Conservation (phyloP, 2,888 invertebrate species). For the Hirtodrosophila alboralis region DNA sequence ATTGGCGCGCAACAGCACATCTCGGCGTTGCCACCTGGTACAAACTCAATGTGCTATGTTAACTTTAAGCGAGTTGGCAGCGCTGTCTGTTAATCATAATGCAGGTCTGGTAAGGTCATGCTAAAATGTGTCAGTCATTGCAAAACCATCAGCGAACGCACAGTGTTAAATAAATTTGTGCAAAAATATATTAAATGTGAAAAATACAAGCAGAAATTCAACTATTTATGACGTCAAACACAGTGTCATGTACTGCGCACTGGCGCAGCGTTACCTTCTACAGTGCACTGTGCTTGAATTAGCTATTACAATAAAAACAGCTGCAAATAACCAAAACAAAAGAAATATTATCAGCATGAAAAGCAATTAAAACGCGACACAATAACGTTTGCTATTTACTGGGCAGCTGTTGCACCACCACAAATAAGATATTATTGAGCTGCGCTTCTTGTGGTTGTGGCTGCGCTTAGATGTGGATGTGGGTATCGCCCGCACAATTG, state of each 20-base stretch:
- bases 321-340: slow-evolving; percentile 55
- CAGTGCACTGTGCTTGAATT: background rate
- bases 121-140: background rate
- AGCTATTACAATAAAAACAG: slow-evolving; percentile 29
- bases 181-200: no score
- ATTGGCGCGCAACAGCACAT: slow-evolving; percentile 1
- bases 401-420: slow-evolving; percentile 8
- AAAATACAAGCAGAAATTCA: no score
- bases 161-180: no score
- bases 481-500: slow-evolving; percentile 38
- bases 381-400: background rate
- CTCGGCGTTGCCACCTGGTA: slow-evolving; percentile 2
- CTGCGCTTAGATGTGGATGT: slow-evolving; percentile 15
- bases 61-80: slow-evolving; percentile 11
- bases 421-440: slow-evolving; percentile 16
- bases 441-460: slow-evolving; percentile 16
- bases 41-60: no score
- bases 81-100: background rate
- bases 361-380: slow-evolving; percentile 22
- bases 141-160: no score
- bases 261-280: slow-evolving; percentile 16
- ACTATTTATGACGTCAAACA: slow-evolving; percentile 34
- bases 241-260: background rate
- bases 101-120: background rate
- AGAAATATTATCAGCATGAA: slow-evolving; percentile 35